phyloP scores from a whole-genome alignment of 2,113 vertebrate genomes.

The Dasyornis broadbenti region DNA sequence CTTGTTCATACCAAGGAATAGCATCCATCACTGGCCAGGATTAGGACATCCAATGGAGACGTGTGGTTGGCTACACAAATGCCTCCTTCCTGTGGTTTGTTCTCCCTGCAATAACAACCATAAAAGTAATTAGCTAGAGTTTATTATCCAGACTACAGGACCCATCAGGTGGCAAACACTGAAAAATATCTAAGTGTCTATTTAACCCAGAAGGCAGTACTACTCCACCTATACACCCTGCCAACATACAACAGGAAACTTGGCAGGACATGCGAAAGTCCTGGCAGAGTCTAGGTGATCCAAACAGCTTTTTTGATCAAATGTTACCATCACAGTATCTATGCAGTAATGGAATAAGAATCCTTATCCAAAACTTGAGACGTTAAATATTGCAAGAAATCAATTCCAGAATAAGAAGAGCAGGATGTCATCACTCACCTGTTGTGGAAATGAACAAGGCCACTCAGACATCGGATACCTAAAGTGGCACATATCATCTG shows the following conservation, averaged over 20 bases:
- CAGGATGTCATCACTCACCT: constrained; percentile 70
- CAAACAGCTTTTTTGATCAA: background rate
- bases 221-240: background rate
- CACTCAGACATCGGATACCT: constrained; percentile 83
- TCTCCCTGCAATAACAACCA: constrained; percentile 14
- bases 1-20: constrained; percentile 49
- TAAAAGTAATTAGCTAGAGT: background rate
- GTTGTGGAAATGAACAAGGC: constrained; percentile 87
- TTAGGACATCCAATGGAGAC: constrained; percentile 29
- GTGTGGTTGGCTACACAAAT: constrained; percentile 60
- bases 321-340: background rate
- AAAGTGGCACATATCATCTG: constrained; percentile 88
- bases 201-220: background rate
- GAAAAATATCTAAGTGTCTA: background rate
- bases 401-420: background rate
- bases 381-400: background rate
- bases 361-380: background rate
- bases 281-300: background rate
- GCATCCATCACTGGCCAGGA: constrained; percentile 36
- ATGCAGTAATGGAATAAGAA: background rate
- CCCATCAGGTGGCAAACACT: background rate
- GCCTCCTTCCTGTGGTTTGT: constrained; percentile 11
- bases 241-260: background rate
- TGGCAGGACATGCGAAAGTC: background rate
- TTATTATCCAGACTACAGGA: background rate